Conservation (phyloP, 2,888 invertebrate species). For the Harpalus rufipes region DNA sequence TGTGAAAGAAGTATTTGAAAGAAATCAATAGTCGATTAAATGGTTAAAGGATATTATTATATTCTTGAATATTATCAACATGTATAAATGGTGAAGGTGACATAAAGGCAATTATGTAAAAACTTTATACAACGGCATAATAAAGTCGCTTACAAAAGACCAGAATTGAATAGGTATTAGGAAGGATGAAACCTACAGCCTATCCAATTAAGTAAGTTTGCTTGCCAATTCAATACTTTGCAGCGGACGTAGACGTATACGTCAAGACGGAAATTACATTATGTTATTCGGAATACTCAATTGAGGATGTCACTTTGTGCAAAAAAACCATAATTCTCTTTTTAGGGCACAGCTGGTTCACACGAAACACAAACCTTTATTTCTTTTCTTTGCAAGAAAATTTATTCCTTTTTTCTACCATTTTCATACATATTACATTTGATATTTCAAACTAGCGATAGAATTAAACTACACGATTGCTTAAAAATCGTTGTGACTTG, state of each 20-base stretch:
- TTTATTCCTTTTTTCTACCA: background rate
- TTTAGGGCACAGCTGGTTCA: slow-evolving; percentile 28
- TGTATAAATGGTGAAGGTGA: too few relatives aligned
- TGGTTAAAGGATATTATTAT: too few relatives aligned
- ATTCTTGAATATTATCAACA: too few relatives aligned
- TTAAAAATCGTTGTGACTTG: too few relatives aligned
- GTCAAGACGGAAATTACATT: slow-evolving; percentile 49
- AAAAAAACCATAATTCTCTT: slow-evolving; percentile 31
- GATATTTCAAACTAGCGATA: background rate
- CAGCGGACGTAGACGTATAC: slow-evolving; percentile 27
- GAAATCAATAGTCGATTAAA: too few relatives aligned
- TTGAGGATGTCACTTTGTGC: slow-evolving; percentile 33
- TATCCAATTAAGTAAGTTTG: slow-evolving; percentile 37
- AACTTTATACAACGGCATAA: background rate
- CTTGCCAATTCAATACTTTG: slow-evolving; percentile 27
- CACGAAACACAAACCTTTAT: slow-evolving; percentile 15
- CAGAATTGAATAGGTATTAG: slow-evolving; percentile 19
- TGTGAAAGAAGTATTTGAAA: too few relatives aligned
- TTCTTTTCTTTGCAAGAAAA: slow-evolving; percentile 3
- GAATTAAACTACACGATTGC: background rate
- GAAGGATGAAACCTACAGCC: slow-evolving; percentile 4
- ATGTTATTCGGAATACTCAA: slow-evolving; percentile 43
- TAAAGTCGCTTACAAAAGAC: slow-evolving; percentile 2
- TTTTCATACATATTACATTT: slow-evolving; percentile 7
- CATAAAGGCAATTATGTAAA: background rate